Evolutionary conservation across 2,797 vertebrate species (phyloP).

Genomic region (Neosilurus mollespiculum): DNA sequence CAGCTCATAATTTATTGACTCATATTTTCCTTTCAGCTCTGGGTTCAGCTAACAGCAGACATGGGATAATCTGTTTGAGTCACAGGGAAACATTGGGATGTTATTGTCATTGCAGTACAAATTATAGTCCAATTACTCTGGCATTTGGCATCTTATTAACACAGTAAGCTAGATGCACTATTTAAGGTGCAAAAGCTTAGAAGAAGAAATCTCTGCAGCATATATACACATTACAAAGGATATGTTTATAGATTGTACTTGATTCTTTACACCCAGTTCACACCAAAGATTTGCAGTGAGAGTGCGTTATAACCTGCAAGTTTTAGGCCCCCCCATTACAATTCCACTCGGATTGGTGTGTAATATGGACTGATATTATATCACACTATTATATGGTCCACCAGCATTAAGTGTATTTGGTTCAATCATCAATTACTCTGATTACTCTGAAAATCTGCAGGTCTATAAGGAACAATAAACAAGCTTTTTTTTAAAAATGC

Average conservation of each 20-base stretch:
- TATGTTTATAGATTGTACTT: background rate
- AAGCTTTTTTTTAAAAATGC: slow-evolving; percentile 31
- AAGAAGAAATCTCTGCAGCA: too few relatives aligned
- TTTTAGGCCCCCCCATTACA: background rate
- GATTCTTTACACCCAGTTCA: background rate
- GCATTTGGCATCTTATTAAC: background rate
- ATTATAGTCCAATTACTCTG: background rate
- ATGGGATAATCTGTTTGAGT: background rate
- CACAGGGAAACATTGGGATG: slow-evolving; percentile 4
- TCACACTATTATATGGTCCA: slow-evolving; percentile 6
- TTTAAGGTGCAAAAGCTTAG: background rate
- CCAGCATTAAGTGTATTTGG: background rate
- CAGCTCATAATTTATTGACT: background rate
- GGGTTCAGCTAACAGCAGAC: background rate
- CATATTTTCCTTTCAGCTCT: slow-evolving; percentile 12
- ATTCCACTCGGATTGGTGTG: background rate
- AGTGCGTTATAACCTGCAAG: too few relatives aligned
- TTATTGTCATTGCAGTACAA: slow-evolving; percentile 7
- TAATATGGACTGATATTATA: background rate
- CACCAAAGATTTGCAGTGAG: too few relatives aligned
- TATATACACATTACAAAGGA: too few relatives aligned
- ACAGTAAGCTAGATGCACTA: background rate
- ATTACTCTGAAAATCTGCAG: background rate
- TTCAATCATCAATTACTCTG: background rate
- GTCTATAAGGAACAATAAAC: background rate